These are phyloP conservation scores for Sinopyrophorus schimmeli DNA, from an alignment of 2,888 invertebrate species.

Conservation along the genomic window DNA sequence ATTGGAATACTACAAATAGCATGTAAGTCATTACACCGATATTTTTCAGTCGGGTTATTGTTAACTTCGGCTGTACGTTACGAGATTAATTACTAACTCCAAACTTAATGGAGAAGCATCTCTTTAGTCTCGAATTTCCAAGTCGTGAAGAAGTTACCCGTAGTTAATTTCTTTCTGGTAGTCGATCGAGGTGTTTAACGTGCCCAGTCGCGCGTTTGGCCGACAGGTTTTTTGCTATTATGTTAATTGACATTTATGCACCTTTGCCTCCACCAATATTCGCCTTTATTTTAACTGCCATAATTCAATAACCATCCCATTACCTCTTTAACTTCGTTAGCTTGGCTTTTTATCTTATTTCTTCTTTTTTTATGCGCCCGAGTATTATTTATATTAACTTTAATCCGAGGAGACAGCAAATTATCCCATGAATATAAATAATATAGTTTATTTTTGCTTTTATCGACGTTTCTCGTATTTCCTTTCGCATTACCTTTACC, in stretches of 20 bases:
- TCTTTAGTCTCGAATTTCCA: too few species aligned
- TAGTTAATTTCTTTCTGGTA: conserved; percentile 11
- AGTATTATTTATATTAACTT: conserved; percentile 21
- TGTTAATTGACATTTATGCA: conserved; percentile 29
- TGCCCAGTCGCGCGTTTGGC: conserved; percentile 23
- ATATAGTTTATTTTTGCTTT: conserved; percentile 12
- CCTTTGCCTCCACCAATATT: conserved; percentile 19
- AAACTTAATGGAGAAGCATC: too few species aligned
- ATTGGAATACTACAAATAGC: conserved; percentile 90
- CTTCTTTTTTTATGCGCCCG: conserved; percentile 14
- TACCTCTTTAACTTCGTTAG: conserved; percentile 12
- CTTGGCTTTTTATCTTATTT: conserved; percentile 8
- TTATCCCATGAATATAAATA: conserved; percentile 21
- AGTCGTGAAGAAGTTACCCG: conserved; percentile 18
- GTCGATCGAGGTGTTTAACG: conserved; percentile 19
- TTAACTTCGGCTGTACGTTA: too few species aligned
- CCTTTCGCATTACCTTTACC: too few species aligned
- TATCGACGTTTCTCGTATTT: too few species aligned
- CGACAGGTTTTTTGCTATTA: conserved; percentile 28
- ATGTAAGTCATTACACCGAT: conserved; percentile 62
- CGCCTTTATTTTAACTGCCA: conserved; percentile 22
- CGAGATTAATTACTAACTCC: too few species aligned
- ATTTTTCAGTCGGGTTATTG: too few species aligned
- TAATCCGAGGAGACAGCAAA: conserved; percentile 29
- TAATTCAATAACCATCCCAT: conserved; percentile 20